These are phyloP conservation scores for Gorilla gorilla DNA, from an alignment of 2,113 vertebrate species.

Conservation along the genomic window DNA sequence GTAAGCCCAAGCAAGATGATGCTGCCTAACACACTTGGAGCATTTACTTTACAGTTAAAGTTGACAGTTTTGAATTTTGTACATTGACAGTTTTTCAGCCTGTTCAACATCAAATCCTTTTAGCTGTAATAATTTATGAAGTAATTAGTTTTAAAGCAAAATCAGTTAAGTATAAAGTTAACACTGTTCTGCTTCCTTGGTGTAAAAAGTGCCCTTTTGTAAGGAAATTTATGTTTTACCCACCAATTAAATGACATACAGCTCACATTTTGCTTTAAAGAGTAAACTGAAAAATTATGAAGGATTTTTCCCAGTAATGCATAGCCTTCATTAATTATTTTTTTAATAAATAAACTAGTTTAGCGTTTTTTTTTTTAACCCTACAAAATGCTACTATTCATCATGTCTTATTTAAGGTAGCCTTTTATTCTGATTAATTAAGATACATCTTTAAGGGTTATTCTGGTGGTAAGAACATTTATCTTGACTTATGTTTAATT, in stretches of 20 bases:
- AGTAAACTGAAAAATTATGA: constrained; percentile 69
- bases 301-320: constrained; percentile 64
- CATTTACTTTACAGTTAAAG: constrained; percentile 49
- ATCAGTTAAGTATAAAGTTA: constrained; percentile 38
- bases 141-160: background rate
- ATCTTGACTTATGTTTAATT: constrained; percentile 76
- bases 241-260: constrained; percentile 61
- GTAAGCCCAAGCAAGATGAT: constrained; percentile 5
- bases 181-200: constrained; percentile 50
- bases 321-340: constrained; percentile 61
- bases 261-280: constrained; percentile 71
- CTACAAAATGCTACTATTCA: constrained; percentile 79
- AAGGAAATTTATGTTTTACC: constrained; percentile 41
- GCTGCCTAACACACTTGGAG: background rate
- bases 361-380: constrained; percentile 23
- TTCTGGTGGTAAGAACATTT: constrained; percentile 74
- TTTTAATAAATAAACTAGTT: constrained; percentile 37
- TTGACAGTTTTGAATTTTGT: constrained; percentile 50
- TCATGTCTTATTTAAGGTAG: constrained; percentile 76
- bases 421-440: constrained; percentile 82
- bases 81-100: background rate
- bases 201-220: constrained; percentile 41
- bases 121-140: background rate
- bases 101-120: background rate
- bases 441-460: constrained; percentile 78